Evolutionary conservation across 2,113 vertebrate species (phyloP).

Genomic region (Spilogale gracilis): DNA sequence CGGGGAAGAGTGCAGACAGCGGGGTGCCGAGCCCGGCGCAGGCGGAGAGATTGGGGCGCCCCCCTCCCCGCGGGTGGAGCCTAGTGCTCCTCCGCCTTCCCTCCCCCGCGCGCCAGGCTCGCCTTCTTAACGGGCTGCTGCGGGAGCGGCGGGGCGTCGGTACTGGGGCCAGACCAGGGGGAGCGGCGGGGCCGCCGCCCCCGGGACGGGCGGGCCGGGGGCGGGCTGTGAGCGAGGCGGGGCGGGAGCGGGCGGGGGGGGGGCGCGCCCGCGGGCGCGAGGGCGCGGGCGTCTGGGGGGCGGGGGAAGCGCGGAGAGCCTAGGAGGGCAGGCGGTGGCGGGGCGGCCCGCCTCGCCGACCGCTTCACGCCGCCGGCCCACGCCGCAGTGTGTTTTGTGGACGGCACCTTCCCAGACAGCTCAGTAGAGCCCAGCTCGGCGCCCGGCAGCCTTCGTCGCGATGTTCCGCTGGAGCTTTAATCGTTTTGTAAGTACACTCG

Average conservation of each 20-base stretch:
- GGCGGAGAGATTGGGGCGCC: background rate
- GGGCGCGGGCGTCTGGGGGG: background rate
- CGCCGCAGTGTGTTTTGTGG: conserved; percentile 78
- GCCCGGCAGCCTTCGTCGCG: conserved; percentile 55
- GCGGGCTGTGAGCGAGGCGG: conserved; percentile 1
- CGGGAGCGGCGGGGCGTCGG: background rate
- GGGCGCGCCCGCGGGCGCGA: background rate
- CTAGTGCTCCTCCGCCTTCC: conserved; percentile 3
- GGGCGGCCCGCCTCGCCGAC: conserved; percentile 5
- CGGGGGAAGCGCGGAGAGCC: background rate
- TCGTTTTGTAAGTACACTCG: conserved; percentile 82
- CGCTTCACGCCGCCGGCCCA: conserved; percentile 56
- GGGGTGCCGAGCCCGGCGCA: background rate
- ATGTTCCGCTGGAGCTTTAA: conserved; percentile 83
- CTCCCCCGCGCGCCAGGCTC: conserved; percentile 30
- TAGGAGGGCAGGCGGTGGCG: conserved; percentile 2
- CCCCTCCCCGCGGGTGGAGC: conserved; percentile 46
- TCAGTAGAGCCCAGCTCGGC: conserved; percentile 26
- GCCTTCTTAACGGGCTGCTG: background rate
- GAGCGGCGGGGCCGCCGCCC: conserved; percentile 34
- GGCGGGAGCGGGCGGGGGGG: background rate
- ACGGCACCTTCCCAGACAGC: conserved; percentile 64
- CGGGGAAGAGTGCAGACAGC: background rate
- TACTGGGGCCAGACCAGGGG: conserved; percentile 15
- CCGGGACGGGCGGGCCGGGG: conserved; percentile 5